A percentile compares a stretch with the other conserved stretches of the same genome.
These are phyloP conservation scores for Ciconia maguari DNA, from an alignment of 2,113 vertebrate genomes.

Conservation along the genomic window DNA sequence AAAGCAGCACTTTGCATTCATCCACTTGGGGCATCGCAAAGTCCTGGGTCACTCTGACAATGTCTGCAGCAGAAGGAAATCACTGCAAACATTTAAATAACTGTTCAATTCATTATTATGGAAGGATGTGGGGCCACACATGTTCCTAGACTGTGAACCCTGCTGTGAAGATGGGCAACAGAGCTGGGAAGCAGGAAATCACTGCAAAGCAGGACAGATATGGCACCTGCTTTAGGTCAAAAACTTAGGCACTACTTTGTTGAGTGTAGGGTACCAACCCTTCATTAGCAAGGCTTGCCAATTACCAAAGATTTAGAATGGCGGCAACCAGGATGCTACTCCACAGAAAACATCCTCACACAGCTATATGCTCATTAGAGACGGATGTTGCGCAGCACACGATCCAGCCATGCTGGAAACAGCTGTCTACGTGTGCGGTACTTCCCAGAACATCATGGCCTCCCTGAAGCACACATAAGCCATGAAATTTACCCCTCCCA, in stretches of 20 bases:
- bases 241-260: not conserved
- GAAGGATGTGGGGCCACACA: not conserved
- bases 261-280: not conserved
- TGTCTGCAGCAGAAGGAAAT: slow-evolving; percentile 45
- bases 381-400: not conserved
- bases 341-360: not conserved
- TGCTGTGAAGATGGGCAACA: not conserved
- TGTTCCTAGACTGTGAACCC: not conserved
- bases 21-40: slow-evolving; percentile 22
- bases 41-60: slow-evolving; percentile 22
- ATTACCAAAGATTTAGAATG: not conserved
- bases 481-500: not conserved
- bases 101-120: not conserved
- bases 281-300: not conserved
- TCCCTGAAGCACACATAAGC: not conserved
- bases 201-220: not conserved
- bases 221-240: not conserved
- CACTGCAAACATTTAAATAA: slow-evolving; percentile 49
- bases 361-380: not conserved
- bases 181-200: not conserved
- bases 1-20: slow-evolving; percentile 45
- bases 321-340: not conserved
- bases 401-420: not conserved
- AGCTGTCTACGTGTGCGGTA: not conserved
- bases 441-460: not conserved